A percentile compares a stretch with the other conserved stretches of the same genome.
Conservation (phyloP, 2,888 invertebrate species). For the Athalia cordata region DNA sequence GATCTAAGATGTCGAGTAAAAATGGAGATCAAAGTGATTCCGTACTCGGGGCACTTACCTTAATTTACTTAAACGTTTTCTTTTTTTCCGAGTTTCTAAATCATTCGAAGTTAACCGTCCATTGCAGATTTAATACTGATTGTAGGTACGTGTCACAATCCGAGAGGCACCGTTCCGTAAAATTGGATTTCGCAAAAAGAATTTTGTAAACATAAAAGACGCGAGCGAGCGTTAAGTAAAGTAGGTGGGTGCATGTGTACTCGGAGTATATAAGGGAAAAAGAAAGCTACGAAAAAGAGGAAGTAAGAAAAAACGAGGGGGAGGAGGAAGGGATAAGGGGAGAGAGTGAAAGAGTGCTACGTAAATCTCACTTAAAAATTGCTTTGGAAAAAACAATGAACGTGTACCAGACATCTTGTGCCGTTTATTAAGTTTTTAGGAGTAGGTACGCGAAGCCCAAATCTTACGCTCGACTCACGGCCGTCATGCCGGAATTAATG, state of each 20-base stretch:
- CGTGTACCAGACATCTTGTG: background rate
- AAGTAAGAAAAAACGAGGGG: background rate
- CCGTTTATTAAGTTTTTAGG: slow-evolving; percentile 3
- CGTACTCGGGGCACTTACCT: slow-evolving; percentile 13
- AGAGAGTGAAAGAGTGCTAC: background rate
- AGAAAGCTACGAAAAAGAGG: too few relatives aligned
- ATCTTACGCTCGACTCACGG: slow-evolving; percentile 16
- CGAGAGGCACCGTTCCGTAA: slow-evolving; percentile 56
- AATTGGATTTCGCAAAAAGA: slow-evolving; percentile 57
- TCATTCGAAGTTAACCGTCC: slow-evolving; percentile 46
- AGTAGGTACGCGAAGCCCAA: background rate
- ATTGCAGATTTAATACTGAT: slow-evolving; percentile 40
- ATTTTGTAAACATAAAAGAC: slow-evolving; percentile 37
- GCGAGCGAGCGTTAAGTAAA: background rate
- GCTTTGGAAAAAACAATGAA: slow-evolving; percentile 18
- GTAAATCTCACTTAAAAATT: slow-evolving; percentile 34
- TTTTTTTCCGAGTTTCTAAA: slow-evolving; percentile 34
- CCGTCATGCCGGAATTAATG: slow-evolving; percentile 20
- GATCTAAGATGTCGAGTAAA: background rate
- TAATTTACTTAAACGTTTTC: slow-evolving; percentile 35
- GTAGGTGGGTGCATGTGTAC: background rate
- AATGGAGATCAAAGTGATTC: slow-evolving; percentile 8
- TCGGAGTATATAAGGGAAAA: too few relatives aligned
- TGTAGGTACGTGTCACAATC: slow-evolving; percentile 44
- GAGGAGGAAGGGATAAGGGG: background rate